These are phyloP conservation scores for Drosophila koepferae DNA, from an alignment of 2,888 invertebrate genomes.

Conservation along the genomic window DNA sequence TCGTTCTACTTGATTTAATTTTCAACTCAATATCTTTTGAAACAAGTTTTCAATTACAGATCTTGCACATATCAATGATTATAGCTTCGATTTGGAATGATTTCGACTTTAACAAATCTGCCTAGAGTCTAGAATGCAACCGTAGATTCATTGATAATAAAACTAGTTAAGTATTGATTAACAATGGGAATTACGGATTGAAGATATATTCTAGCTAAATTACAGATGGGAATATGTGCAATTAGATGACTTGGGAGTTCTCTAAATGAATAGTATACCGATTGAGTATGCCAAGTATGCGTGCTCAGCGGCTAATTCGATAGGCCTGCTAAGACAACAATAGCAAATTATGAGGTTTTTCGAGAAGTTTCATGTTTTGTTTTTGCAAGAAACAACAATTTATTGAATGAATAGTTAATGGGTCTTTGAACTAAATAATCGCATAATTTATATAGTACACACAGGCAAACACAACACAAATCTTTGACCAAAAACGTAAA, in stretches of 20 bases:
- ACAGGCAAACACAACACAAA: conserved; percentile 37
- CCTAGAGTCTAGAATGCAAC: not conserved
- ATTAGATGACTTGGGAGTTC: conserved; percentile 3
- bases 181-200: not conserved
- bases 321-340: conserved; percentile 1
- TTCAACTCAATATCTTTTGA: conserved; percentile 5
- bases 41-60: conserved; percentile 30
- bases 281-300: not conserved
- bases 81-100: not conserved
- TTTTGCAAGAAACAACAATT: conserved; percentile 17
- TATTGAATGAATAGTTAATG: conserved; percentile 61
- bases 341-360: conserved; percentile 1
- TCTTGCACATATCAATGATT: not conserved
- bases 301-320: not conserved
- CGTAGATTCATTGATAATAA: not conserved
- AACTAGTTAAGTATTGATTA: not conserved
- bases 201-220: not conserved
- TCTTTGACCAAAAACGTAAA: conserved; percentile 48
- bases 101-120: not conserved
- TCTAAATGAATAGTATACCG: conserved; percentile 1
- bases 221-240: conserved; percentile 10
- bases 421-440: conserved; percentile 37
- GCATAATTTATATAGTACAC: conserved; percentile 67
- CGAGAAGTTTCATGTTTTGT: conserved; percentile 29
- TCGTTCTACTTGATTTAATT: conserved; percentile 52